These are phyloP conservation scores for Charanyca ferruginea DNA, from an alignment of 2,888 invertebrate genomes.

Conservation along the genomic window DNA sequence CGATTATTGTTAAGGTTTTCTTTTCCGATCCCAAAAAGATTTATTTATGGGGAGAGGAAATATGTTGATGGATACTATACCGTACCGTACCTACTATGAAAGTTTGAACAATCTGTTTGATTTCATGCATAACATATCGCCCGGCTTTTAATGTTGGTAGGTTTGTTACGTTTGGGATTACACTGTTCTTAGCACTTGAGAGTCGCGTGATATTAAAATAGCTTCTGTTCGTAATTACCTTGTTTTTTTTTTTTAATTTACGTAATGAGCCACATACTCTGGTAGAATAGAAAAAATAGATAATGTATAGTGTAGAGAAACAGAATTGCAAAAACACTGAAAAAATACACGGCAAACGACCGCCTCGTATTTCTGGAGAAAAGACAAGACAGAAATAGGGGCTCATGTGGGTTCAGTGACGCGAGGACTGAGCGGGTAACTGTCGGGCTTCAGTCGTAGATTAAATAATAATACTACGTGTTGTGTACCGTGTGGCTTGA, in stretches of 20 bases:
- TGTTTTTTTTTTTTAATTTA: constrained; percentile 27
- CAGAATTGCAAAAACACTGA: constrained; percentile 61
- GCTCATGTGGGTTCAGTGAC: constrained; percentile 79
- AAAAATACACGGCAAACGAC: constrained; percentile 63
- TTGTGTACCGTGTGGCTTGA: constrained; percentile 52
- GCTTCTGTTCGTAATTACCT: constrained; percentile 33
- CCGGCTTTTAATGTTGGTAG: background rate
- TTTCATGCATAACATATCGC: background rate
- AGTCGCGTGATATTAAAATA: constrained; percentile 9
- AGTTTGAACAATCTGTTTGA: background rate
- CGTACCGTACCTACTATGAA: background rate
- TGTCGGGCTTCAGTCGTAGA: constrained; percentile 59
- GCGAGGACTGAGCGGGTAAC: constrained; percentile 65
- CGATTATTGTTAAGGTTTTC: background rate
- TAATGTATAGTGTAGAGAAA: constrained; percentile 41
- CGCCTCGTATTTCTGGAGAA: constrained; percentile 81
- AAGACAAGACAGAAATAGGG: constrained; percentile 85
- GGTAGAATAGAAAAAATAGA: constrained; percentile 53
- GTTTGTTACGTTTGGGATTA: constrained; percentile 1
- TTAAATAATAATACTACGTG: constrained; percentile 59
- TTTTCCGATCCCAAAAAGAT: background rate
- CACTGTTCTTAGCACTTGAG: background rate
- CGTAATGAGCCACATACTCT: constrained; percentile 15
- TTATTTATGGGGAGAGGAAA: background rate
- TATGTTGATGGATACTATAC: background rate